A percentile compares a stretch with the other conserved stretches of the same genome.
Conservation (phyloP, 2,113 vertebrate species). For the Ascaphus truei region DNA sequence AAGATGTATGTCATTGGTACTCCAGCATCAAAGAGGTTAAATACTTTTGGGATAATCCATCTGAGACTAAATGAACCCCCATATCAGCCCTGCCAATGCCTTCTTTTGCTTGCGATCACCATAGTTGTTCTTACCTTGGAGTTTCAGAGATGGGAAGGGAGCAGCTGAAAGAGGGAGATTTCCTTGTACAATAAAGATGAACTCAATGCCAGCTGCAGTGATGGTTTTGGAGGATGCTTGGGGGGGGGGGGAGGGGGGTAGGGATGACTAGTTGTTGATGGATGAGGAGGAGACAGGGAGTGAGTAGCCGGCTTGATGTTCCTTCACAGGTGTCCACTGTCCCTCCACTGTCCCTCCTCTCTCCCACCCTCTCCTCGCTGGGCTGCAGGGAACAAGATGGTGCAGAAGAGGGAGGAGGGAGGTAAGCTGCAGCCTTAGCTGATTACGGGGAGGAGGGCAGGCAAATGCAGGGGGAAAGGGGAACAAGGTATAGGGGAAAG, state of each 20-base stretch:
- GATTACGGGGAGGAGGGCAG: slow-evolving; percentile 6
- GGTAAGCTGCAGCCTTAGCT: slow-evolving; percentile 17
- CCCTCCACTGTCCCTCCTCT: slow-evolving; percentile 1
- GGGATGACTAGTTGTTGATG: not conserved
- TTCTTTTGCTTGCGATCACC: not conserved
- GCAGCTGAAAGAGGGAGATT: not conserved
- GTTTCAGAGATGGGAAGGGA: not conserved
- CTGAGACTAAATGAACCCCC: too few species aligned
- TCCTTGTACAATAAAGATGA: not conserved
- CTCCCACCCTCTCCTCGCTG: not conserved
- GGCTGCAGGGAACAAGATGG: slow-evolving; percentile 7
- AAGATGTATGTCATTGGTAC: too few species aligned
- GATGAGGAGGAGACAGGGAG: not conserved
- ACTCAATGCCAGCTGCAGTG: not conserved
- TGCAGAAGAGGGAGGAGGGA: slow-evolving; percentile 7
- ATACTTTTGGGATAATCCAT: too few species aligned
- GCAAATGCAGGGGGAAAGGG: not conserved
- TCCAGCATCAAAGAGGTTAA: too few species aligned
- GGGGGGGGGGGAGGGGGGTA: too few species aligned
- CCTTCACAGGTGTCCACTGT: slow-evolving; percentile 7
- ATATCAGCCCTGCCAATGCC: too few species aligned
- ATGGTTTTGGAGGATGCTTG: not conserved
- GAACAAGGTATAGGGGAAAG: not conserved
- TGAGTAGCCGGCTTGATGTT: not conserved
- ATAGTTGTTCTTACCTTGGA: not conserved